These are phyloP conservation scores for Parthenolecanium corni DNA, from an alignment of 2,888 invertebrate species.

Conservation along the genomic window DNA sequence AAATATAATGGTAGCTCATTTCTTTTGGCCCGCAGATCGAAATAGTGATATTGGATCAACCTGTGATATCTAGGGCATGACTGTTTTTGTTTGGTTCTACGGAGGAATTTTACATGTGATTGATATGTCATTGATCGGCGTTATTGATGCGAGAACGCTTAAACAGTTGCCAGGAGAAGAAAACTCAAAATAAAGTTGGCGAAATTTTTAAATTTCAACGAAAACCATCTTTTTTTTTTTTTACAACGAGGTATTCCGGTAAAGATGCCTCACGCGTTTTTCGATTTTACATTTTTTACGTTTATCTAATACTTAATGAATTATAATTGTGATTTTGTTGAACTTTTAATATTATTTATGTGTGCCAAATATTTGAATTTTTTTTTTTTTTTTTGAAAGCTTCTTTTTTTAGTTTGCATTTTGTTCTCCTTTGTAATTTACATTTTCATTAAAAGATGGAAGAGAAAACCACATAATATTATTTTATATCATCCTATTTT, in stretches of 20 bases:
- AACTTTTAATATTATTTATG: constrained; percentile 5
- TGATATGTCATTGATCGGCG: too few relatives aligned
- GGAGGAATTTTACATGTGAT: constrained; percentile 68
- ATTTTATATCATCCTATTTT: not conserved
- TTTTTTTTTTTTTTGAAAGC: constrained; percentile 6
- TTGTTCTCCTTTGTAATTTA: not conserved
- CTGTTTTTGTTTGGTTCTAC: constrained; percentile 67
- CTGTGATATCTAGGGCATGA: constrained; percentile 59
- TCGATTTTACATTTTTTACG: constrained; percentile 7
- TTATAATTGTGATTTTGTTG: constrained; percentile 12
- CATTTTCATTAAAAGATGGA: not conserved
- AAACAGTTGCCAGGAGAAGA: too few relatives aligned
- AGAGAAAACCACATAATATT: constrained; percentile 1
- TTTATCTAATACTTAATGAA: constrained; percentile 17
- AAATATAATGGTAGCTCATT: too few relatives aligned
- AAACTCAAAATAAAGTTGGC: too few relatives aligned
- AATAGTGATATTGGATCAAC: constrained; percentile 75
- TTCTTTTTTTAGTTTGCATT: not conserved
- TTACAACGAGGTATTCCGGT: too few relatives aligned
- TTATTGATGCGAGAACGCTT: too few relatives aligned
- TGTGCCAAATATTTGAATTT: constrained; percentile 13
- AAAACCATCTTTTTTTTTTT: constrained; percentile 1
- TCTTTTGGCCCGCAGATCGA: too few relatives aligned
- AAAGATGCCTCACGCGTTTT: not conserved
- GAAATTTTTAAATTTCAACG: too few relatives aligned